Evolutionary conservation across 2,888 invertebrate genomes (phyloP).

Genomic region (Clitarchus hookeri): DNA sequence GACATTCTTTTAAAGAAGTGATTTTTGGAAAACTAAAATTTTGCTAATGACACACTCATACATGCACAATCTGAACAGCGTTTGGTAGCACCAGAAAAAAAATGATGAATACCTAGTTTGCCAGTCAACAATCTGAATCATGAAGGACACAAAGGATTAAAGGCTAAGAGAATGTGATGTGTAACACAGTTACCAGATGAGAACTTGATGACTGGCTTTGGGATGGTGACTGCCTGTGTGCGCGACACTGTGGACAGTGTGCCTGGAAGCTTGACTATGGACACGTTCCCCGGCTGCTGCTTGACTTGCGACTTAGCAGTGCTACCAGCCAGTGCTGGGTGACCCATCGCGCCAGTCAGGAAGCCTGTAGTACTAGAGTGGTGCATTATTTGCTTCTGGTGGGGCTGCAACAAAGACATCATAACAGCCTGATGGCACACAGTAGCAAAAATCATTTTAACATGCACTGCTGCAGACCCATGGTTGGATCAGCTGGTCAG

Average conservation of each 20-base stretch:
- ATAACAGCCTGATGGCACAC: background rate
- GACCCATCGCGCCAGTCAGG: constrained; percentile 27
- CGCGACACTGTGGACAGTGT: constrained; percentile 63
- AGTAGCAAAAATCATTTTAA: background rate
- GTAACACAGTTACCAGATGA: constrained; percentile 52
- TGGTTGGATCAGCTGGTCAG: too few species aligned
- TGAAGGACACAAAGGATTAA: too few species aligned
- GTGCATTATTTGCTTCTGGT: constrained; percentile 28
- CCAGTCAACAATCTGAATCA: too few species aligned
- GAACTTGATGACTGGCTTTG: constrained; percentile 79
- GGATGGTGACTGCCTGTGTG: constrained; percentile 70
- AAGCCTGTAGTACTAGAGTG: constrained; percentile 20
- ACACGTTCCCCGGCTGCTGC: constrained; percentile 29
- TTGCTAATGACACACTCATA: too few species aligned
- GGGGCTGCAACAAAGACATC: constrained; percentile 28
- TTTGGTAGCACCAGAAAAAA: too few species aligned
- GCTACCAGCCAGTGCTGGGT: constrained; percentile 21
- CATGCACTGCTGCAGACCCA: too few species aligned
- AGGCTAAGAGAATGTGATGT: too few species aligned
- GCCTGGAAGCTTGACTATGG: constrained; percentile 54
- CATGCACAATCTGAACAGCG: too few species aligned
- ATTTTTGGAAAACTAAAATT: too few species aligned
- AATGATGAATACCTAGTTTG: too few species aligned
- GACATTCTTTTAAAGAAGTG: too few species aligned
- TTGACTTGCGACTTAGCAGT: constrained; percentile 30